Conservation (phyloP, 2,797 vertebrate species). For the Cottoperca gobio region DNA sequence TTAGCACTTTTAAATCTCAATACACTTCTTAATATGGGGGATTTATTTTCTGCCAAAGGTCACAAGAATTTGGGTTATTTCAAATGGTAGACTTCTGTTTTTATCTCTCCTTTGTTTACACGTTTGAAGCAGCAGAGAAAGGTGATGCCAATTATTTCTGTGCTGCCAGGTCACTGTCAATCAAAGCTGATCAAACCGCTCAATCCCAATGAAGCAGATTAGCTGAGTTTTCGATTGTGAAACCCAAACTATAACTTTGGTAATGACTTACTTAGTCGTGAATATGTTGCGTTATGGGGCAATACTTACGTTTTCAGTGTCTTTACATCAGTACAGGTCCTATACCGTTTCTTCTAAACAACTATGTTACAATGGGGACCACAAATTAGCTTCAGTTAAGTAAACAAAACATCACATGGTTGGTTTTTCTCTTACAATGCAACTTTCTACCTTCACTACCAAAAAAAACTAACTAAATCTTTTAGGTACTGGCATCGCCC, state of each 20-base stretch:
- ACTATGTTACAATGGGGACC: not conserved
- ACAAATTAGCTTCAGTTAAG: not conserved
- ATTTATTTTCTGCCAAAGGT: not conserved
- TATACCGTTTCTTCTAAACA: not conserved
- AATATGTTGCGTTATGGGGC: not conserved
- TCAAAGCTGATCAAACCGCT: not conserved
- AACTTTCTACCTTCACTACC: not conserved
- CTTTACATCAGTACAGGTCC: not conserved
- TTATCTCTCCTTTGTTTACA: not conserved
- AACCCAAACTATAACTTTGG: not conserved
- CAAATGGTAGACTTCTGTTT: not conserved
- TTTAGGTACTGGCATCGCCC: slow-evolving; percentile 93
- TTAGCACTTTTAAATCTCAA: not conserved
- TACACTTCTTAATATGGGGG: not conserved
- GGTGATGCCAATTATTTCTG: not conserved
- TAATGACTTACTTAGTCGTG: not conserved
- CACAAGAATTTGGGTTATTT: not conserved
- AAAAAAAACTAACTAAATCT: slow-evolving; percentile 27
- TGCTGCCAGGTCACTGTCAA: not conserved
- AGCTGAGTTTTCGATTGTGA: not conserved
- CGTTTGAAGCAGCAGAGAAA: not conserved
- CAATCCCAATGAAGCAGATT: not conserved
- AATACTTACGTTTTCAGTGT: not conserved
- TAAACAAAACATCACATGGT: not conserved
- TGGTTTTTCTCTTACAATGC: not conserved